Evolutionary conservation across 2,888 invertebrate genomes (phyloP).

Genomic region (Drosophila setosimentum): DNA sequence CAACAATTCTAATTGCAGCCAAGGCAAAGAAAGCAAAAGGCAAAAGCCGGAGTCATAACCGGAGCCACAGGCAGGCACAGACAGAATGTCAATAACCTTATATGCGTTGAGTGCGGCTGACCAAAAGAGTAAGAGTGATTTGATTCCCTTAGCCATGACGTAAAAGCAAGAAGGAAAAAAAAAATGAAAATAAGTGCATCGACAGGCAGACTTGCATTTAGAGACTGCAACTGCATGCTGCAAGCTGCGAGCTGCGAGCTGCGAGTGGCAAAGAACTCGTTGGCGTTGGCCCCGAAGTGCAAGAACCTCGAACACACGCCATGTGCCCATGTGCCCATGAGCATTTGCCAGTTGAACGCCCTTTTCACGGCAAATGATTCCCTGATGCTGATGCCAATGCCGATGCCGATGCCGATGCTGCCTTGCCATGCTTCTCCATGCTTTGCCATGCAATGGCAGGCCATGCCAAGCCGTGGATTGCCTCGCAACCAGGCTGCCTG

Average conservation of each 20-base stretch:
- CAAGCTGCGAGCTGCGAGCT: neutral
- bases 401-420: slow-evolving; percentile 33
- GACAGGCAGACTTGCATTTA: slow-evolving; percentile 14
- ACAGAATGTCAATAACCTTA: slow-evolving; percentile 72
- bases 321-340: slow-evolving; percentile 62
- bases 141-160: slow-evolving; percentile 80
- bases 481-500: slow-evolving; percentile 38
- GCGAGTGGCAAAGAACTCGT: slow-evolving; percentile 44
- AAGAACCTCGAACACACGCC: slow-evolving; percentile 72
- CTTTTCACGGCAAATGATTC: slow-evolving; percentile 85
- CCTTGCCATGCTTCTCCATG: slow-evolving; percentile 18
- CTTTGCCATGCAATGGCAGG: neutral
- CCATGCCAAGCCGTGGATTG: slow-evolving; percentile 1
- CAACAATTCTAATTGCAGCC: slow-evolving; percentile 71
- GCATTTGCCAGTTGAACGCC: slow-evolving; percentile 84
- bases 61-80: slow-evolving; percentile 36
- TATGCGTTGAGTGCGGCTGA: slow-evolving; percentile 39
- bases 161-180: slow-evolving; percentile 56
- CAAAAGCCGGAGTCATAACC: slow-evolving; percentile 25
- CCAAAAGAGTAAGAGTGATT: slow-evolving; percentile 80
- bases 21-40: slow-evolving; percentile 48
- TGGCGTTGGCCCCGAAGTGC: slow-evolving; percentile 53
- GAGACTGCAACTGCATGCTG: slow-evolving; percentile 3
- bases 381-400: slow-evolving; percentile 64
- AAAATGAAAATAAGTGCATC: slow-evolving; percentile 38